phyloP scores from a whole-genome alignment of 2,797 vertebrate species.

The Sebastes minor region DNA sequence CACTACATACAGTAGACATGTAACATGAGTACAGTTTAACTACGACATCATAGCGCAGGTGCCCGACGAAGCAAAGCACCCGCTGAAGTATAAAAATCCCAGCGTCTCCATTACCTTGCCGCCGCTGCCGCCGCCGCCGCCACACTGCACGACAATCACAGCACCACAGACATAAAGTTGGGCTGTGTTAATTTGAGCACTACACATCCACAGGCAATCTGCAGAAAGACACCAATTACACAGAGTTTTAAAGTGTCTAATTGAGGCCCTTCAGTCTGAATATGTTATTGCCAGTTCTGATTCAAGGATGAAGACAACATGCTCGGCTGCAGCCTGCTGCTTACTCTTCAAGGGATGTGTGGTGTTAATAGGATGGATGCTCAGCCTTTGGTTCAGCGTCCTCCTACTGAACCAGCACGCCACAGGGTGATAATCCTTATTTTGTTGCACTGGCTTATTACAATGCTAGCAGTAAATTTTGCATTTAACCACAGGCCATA shows the following conservation, averaged over 20 bases:
- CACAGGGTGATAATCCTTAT: constrained; percentile 84
- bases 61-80: constrained; percentile 13
- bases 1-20: not conserved
- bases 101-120: constrained; percentile 59
- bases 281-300: constrained; percentile 82
- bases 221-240: constrained; percentile 83
- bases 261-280: constrained; percentile 86
- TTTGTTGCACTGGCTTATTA: constrained; percentile 85
- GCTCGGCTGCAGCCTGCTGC: constrained; percentile 73
- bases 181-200: constrained; percentile 76
- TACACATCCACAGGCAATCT: constrained; percentile 80
- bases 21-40: not conserved
- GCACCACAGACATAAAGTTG: constrained; percentile 69
- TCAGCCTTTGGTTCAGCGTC: constrained; percentile 78
- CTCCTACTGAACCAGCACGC: constrained; percentile 79
- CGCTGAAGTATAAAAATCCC: constrained; percentile 38
- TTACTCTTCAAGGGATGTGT: constrained; percentile 80
- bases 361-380: constrained; percentile 83
- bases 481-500: constrained; percentile 76
- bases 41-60: constrained; percentile 5
- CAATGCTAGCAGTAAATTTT: constrained; percentile 82
- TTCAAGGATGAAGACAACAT: constrained; percentile 83
- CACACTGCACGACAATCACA: constrained; percentile 70
- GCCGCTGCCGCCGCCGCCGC: constrained; percentile 33
- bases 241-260: constrained; percentile 83